Percentiles rank a stretch among this genome's conserved stretches.
Evolutionary conservation across 2,888 invertebrate species (phyloP).

Genomic region (Pycnomerus fuliginosus): DNA sequence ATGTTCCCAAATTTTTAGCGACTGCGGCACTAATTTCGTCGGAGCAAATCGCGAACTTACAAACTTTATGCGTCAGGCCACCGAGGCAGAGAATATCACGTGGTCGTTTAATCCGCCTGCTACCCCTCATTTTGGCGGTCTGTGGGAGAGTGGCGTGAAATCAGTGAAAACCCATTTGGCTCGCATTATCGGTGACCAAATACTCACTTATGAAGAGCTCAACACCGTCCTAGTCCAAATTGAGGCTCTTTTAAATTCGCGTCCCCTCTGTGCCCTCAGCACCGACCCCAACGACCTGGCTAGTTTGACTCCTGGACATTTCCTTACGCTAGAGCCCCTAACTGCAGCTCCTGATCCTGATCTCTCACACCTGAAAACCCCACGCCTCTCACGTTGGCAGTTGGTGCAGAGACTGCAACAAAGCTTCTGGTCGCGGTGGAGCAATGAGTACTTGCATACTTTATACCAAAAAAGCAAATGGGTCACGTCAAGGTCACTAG

Average conservation of each 20-base stretch:
- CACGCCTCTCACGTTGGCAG: conserved; percentile 28
- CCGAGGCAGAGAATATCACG: conserved; percentile 5
- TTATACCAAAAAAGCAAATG: no score
- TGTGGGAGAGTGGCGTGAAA: conserved; percentile 42
- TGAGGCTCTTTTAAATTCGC: conserved; percentile 39
- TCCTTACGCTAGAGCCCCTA: conserved; percentile 27
- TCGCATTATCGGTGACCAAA: conserved; percentile 26
- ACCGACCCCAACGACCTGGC: conserved; percentile 28
- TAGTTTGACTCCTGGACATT: conserved; percentile 32
- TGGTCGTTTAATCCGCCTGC: conserved; percentile 42
- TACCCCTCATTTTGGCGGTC: conserved; percentile 39
- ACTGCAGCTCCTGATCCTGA: conserved; percentile 21
- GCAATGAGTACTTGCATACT: conserved; percentile 32
- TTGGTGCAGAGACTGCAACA: conserved; percentile 24
- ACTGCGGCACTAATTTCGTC: neutral
- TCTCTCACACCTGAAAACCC: conserved; percentile 5
- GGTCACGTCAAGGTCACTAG: no score
- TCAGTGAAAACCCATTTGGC: conserved; percentile 37
- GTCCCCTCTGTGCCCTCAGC: conserved; percentile 34
- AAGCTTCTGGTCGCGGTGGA: conserved; percentile 28
- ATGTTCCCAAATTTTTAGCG: neutral
- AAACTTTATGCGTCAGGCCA: neutral
- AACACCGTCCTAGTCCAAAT: conserved; percentile 36
- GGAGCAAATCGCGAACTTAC: neutral
- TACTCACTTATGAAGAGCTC: conserved; percentile 39